Evolutionary conservation across 1,140 invertebrate genomes (phyloP), one percentile per base, ranked within the genome.

Genomic region (Ptiloglossa arizonensis): DNA sequence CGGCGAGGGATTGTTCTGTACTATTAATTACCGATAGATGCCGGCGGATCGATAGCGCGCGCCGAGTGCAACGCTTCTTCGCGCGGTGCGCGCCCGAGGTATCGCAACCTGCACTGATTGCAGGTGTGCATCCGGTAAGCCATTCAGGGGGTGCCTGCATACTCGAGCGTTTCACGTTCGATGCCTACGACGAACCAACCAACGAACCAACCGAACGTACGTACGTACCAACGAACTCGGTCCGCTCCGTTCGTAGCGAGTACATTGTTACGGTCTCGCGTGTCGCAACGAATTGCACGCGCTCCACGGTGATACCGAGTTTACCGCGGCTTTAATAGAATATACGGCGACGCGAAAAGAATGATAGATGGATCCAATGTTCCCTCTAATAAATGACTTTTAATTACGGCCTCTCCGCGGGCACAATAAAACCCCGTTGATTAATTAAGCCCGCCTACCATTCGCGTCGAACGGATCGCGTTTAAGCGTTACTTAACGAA

Each of bases 121-220:
- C 63, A 82, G 72, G 76, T 82, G 72, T 77, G 76, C 80, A 86
- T 86, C 80, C 84, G 83, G 80, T 64, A 54, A 82, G 68, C 84
- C 80, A 85, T 76, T 80, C 80, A 75, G 75, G 59, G 80, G 68
- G 85, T 86, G 68, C 56, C 73, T 81, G 64, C 81, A 80, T 57
- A 46, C 38, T 69, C 66, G 73, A 77, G 48, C 64, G 71, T 79
- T 80, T 75, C 74, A 50, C 56, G 71, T 54, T 35, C 72, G 80
- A 79, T 48, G 41, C n/a, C n/a, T n/a, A n/a, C n/a, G n/a, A n/a
- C n/a, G n/a, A n/a, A n/a, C n/a, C n/a, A n/a, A n/a, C n/a, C n/a
- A n/a, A n/a, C n/a, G n/a, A n/a, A n/a, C n/a, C n/a, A n/a, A n/a
- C n/a, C n/a, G n/a, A n/a, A n/a, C n/a, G n/a, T n/a, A n/a, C n/a